Evolutionary conservation across 2,797 vertebrate genomes (phyloP), one percentile per base, ranked within the genome.

Genomic region (Psittacula derbiana): DNA sequence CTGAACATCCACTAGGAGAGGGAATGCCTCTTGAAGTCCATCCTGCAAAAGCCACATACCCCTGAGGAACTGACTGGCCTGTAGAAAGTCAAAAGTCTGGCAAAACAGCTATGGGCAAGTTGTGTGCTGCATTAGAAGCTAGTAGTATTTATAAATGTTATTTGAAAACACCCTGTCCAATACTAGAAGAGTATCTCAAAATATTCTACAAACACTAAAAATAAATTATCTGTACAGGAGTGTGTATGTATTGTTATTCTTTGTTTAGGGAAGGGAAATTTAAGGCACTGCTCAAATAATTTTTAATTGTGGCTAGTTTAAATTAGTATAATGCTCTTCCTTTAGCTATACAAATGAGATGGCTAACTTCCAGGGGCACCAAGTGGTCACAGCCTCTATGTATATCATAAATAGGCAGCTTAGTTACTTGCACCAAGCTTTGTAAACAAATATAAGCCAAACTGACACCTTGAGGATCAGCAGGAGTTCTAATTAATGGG

Each of bases 401-500:
- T 58, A 64, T 55, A 72, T 27, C 46, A 50, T 66, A 74, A 62
- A 19, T 58, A 66, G 16, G 62, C 12, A 92, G 80, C 52, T 91
- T 43, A 73, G 85, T 84, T 95, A 67, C 66, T 92, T 5, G 18
- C 91, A 88, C 70, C 28, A 24, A 88, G 86, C 67, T 92, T 92
- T 93, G 85, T 92, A 96, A 92, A 95, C 85, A 96, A 96, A 90
- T 90, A 57, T 19, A 33, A 91, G 83, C 85, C 91, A 97, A 93
- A 94, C 64, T 92, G 92, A 93, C 88, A 95, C 94, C 92, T 90
- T 95, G 94, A 95, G 76, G 60, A 95, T 85, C 92, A 95, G 91
- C 92, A 81, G 94, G 94, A 73, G 31, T 36, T 88, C 95, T 91
- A 95, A 94, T 95, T 96, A 97, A 89, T 80, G 72, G 69, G 33